Conservation (phyloP, 2,113 vertebrate genomes). For the Eretmochelys imbricata region DNA sequence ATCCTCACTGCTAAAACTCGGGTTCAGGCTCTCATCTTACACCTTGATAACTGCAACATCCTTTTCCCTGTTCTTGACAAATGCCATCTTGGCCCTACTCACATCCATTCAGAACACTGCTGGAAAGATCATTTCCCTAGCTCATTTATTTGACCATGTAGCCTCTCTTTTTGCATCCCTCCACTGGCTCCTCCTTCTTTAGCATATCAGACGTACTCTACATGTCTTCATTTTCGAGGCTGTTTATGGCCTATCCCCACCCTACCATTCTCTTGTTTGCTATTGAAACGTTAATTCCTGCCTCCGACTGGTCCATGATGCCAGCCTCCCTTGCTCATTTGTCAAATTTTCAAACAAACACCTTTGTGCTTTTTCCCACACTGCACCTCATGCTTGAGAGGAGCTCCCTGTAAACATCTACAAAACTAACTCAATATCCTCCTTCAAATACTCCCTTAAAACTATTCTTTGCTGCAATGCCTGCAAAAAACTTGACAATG, state of each 20-base stretch:
- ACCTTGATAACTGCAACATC: not conserved
- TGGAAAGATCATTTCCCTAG: not conserved
- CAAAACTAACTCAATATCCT: not conserved
- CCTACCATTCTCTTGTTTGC: not conserved
- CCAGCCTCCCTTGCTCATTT: not conserved
- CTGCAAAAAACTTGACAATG: not conserved
- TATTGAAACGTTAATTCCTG: not conserved
- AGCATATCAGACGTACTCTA: not conserved
- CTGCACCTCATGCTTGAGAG: not conserved
- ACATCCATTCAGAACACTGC: not conserved
- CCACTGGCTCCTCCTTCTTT: not conserved
- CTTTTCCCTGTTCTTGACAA: not conserved
- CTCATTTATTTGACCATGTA: not conserved
- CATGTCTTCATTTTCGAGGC: not conserved
- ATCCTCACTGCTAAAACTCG: not conserved
- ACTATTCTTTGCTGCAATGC: not conserved
- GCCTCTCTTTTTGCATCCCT: not conserved
- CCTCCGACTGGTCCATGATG: not conserved
- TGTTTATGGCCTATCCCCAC: not conserved
- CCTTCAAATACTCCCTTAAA: not conserved
- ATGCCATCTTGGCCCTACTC: not conserved
- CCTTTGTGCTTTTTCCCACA: not conserved
- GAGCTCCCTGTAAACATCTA: not conserved
- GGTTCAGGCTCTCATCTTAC: not conserved
- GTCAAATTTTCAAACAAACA: not conserved